Evolutionary conservation across 2,113 vertebrate species (phyloP), one percentile per base, ranked within the genome.

Genomic region (Sinocyclocheilus maitianheensis): DNA sequence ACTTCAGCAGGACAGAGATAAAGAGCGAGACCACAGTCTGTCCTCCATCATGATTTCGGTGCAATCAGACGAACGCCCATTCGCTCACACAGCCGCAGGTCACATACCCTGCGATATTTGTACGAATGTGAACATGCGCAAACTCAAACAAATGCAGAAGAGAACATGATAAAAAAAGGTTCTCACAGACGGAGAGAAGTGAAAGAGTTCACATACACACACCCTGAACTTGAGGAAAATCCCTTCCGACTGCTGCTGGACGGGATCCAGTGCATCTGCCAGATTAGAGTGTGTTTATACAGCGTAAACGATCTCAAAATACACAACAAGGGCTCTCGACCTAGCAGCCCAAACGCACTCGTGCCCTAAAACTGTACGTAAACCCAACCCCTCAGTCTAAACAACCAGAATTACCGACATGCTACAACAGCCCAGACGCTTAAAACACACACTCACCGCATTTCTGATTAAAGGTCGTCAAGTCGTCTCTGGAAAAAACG

Each of bases 251-350:
- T 86, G 51, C 82, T 84, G 30, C 72, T 78, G 84, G 72, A 67
- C 3, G 9, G n/a, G 67, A 83, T 83, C 40, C 55, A 85, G 83
- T 37, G 85, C 91, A 92, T 91, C 91, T 91, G 90, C 86, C 87
- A 72, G 60, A 89, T 87, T 88, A 91, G 85, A 77, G 6, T 5
- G 14, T 93, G 91, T 93, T 94, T 93, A 91, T 87, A 92, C 83
- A 92, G 85, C 60, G 86, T 91, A 89, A 92, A 91, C 89, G 78
- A 72, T 6, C 84, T 88, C 89, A 87, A 92, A 92, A 93, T 91
- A 92, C 87, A 92, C 90, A 93, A 91, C 74, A 89, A 87, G 81
- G 83, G 65, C 88, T 87, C 85, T 91, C 80, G 48, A 90, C 69
- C 77, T 71, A 87, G 75, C 77, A 89, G 89, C 88, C 87, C 81